Percentiles rank a stretch among this genome's conserved stretches.
These are phyloP conservation scores for Saxidomus purpurata DNA, from an alignment of 1,140 invertebrate genomes.

Conservation along the genomic window DNA sequence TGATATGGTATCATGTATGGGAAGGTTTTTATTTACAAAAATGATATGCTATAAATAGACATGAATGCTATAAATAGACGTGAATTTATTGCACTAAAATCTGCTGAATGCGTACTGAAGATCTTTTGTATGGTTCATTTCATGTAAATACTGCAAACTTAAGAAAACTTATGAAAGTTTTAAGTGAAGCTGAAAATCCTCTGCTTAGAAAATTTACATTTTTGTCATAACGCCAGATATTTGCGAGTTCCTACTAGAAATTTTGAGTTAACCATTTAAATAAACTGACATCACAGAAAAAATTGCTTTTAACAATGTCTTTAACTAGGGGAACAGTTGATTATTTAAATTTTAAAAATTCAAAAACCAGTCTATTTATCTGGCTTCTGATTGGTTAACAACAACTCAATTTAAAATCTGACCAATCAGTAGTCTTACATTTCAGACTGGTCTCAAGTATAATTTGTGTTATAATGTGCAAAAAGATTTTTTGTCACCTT, in stretches of 20 bases:
- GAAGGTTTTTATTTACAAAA: not conserved
- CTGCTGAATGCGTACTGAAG: not conserved
- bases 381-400: too few relatives aligned
- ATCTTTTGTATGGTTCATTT: not conserved
- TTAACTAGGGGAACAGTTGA: too few relatives aligned
- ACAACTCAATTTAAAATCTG: too few relatives aligned
- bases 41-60: slow-evolving; percentile 17
- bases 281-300: too few relatives aligned
- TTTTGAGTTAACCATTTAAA: not conserved
- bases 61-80: slow-evolving; percentile 4
- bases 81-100: not conserved
- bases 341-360: too few relatives aligned
- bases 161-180: not conserved
- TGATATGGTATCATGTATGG: slow-evolving; percentile 10
- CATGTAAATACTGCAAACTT: too few relatives aligned
- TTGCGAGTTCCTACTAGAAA: not conserved
- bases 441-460: not conserved
- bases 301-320: too few relatives aligned
- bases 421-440: not conserved
- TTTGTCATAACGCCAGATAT: not conserved
- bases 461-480: too few relatives aligned
- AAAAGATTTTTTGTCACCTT: too few relatives aligned
- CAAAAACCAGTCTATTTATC: too few relatives aligned
- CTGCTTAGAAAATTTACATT: not conserved
- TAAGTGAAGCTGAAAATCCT: not conserved